These are phyloP conservation scores for Marisa cornuarietis DNA, from an alignment of 1,140 invertebrate genomes.

Conservation along the genomic window DNA sequence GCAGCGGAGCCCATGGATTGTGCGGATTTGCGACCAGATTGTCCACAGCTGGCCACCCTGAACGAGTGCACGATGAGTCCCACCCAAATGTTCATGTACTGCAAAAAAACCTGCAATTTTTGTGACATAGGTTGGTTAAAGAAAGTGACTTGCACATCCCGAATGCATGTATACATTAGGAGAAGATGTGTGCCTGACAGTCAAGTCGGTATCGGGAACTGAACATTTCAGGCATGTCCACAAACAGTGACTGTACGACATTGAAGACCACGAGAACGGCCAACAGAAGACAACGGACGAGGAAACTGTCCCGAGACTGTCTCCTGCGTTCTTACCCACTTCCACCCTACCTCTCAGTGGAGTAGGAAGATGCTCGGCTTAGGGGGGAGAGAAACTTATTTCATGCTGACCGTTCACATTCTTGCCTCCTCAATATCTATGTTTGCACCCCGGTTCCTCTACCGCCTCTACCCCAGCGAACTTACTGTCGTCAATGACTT, in stretches of 20 bases:
- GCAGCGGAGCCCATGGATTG: background rate
- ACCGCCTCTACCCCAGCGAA: too few relatives aligned
- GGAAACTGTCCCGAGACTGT: background rate
- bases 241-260: background rate
- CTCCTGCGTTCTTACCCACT: background rate
- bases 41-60: background rate
- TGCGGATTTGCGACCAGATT: background rate
- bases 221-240: too few relatives aligned
- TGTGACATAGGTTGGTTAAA: constrained; percentile 11
- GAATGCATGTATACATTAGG: background rate
- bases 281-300: background rate
- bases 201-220: background rate
- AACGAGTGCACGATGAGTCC: background rate
- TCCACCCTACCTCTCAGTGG: background rate
- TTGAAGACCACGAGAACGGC: background rate
- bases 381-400: too few relatives aligned
- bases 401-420: too few relatives aligned
- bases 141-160: too few relatives aligned
- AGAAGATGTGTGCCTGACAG: background rate
- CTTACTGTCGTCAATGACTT: too few relatives aligned
- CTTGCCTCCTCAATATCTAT: too few relatives aligned
- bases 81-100: background rate
- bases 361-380: background rate
- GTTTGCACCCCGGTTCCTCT: too few relatives aligned
- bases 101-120: constrained; percentile 7